phyloP scores from a whole-genome alignment of 2,797 vertebrate species.

The Platyrinchus mystaceus region DNA sequence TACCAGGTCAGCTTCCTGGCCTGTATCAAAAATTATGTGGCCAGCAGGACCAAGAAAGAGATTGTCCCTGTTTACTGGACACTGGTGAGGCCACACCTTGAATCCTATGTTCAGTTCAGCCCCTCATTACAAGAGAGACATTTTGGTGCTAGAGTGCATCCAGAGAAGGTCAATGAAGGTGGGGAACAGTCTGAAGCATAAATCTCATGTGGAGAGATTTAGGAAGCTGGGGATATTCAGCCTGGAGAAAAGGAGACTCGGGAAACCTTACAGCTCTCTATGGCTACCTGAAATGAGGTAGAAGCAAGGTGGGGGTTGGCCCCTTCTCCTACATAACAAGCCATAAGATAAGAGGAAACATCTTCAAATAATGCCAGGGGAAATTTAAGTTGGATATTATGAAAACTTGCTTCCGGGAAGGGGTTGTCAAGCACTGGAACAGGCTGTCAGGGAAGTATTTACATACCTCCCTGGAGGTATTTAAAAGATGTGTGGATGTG shows the following conservation, averaged over 20 bases:
- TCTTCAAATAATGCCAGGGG: not conserved
- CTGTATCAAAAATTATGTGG: not conserved
- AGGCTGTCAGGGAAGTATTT: not conserved
- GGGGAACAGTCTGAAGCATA: not conserved
- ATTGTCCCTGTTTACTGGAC: not conserved
- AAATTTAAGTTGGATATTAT: not conserved
- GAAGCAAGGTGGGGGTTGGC: accelerated
- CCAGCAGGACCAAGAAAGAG: not conserved
- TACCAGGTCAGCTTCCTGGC: too few species aligned
- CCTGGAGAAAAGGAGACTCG: not conserved
- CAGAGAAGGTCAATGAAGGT: not conserved
- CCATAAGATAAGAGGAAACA: not conserved
- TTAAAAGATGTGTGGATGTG: not conserved
- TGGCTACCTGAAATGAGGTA: not conserved
- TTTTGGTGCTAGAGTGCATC: not conserved
- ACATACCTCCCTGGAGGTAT: not conserved
- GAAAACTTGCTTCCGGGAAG: not conserved
- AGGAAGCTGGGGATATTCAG: not conserved
- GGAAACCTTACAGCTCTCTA: not conserved
- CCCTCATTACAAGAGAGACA: not conserved
- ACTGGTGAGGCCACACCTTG: not conserved
- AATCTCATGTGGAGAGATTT: not conserved
- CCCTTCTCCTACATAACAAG: not conserved
- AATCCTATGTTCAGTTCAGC: not conserved
- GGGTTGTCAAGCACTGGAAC: not conserved